These are phyloP conservation scores for Abscondita cerata DNA, from an alignment of 2,888 invertebrate species.

Conservation along the genomic window DNA sequence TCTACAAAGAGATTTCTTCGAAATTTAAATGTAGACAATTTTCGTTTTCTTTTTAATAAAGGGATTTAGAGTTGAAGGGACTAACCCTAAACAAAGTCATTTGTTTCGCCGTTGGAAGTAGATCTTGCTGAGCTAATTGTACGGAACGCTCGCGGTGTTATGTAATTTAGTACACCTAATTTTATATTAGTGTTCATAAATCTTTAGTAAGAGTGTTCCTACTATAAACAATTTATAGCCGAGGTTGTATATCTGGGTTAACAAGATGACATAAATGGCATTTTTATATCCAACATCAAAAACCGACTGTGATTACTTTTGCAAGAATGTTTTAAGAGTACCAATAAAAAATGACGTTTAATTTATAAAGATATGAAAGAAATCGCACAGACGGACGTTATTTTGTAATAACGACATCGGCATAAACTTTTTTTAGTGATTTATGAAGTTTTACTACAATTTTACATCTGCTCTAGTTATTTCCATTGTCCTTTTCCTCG, in stretches of 20 bases:
- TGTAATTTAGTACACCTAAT: constrained; percentile 22
- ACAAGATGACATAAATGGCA: constrained; percentile 5
- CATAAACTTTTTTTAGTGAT: no score
- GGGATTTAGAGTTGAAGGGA: constrained; percentile 8
- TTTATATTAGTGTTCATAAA: constrained; percentile 22
- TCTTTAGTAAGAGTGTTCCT: constrained; percentile 6
- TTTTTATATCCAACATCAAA: constrained; percentile 5
- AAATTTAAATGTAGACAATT: no score
- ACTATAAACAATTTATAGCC: constrained; percentile 17
- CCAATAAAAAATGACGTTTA: no score
- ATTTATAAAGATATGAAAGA: no score
- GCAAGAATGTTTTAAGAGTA: background rate
- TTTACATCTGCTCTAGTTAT: background rate
- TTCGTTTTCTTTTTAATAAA: constrained; percentile 14
- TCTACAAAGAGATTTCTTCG: no score
- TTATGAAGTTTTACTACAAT: background rate
- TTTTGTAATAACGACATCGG: no score
- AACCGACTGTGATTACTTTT: background rate
- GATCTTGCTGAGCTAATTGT: constrained; percentile 24
- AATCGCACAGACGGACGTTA: no score
- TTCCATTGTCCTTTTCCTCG: constrained; percentile 1
- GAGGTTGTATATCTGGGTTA: constrained; percentile 11
- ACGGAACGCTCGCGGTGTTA: constrained; percentile 21
- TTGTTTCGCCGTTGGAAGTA: constrained; percentile 22
- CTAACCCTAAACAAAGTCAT: constrained; percentile 14